Conservation (phyloP, 2,113 vertebrate genomes). For the Pelmatolapia mariae region DNA sequence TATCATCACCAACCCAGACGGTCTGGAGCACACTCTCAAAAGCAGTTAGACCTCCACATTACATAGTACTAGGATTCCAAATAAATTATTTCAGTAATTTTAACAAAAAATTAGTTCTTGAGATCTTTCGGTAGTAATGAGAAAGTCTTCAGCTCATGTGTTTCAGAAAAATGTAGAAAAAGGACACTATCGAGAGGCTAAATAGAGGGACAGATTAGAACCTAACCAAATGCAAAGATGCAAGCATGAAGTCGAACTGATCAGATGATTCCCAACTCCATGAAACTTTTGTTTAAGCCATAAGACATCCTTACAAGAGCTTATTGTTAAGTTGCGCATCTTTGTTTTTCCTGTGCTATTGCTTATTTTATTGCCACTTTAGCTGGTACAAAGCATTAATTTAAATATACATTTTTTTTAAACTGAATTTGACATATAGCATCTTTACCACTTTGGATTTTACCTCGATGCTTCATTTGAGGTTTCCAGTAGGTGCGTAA, state of each 20-base stretch:
- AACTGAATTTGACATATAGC: not conserved
- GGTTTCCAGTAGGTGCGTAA: not conserved
- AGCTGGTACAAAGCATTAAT: not conserved
- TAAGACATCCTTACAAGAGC: not conserved
- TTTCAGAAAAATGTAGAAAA: not conserved
- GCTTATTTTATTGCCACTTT: not conserved
- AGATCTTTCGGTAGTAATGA: not conserved
- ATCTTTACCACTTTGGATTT: not conserved
- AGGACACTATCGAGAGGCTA: not conserved
- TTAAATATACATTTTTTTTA: not conserved
- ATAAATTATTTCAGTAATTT: not conserved
- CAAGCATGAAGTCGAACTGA: not conserved
- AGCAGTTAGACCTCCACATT: conserved; percentile 23
- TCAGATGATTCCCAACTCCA: not conserved
- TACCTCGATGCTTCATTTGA: not conserved
- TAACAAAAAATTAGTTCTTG: not conserved
- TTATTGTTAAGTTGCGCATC: not conserved
- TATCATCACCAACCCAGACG: conserved; percentile 58
- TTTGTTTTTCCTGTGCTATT: not conserved
- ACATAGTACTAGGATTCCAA: conserved; percentile 4
- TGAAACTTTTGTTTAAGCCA: not conserved
- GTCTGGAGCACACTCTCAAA: conserved; percentile 43
- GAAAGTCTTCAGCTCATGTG: not conserved
- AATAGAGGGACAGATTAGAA: not conserved
- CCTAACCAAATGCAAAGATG: not conserved